Evolutionary conservation across 2,797 vertebrate species (phyloP).

Genomic region (Molossus alvarezi): DNA sequence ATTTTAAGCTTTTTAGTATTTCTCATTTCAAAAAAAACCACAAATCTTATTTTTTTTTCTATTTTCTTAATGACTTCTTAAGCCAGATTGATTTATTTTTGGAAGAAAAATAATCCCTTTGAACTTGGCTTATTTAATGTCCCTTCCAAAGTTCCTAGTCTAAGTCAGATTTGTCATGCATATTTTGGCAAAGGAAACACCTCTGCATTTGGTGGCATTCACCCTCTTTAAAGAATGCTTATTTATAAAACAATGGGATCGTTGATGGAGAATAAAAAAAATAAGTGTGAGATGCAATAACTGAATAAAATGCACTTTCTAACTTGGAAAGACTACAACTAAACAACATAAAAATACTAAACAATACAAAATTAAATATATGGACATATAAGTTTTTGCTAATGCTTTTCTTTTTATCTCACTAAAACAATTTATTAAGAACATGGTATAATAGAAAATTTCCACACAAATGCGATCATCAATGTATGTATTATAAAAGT

Average conservation of each 20-base stretch:
- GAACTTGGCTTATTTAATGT: slow-evolving; percentile 10
- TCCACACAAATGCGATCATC: background rate
- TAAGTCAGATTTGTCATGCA: background rate
- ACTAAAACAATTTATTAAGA: background rate
- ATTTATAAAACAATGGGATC: background rate
- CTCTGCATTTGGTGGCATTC: background rate
- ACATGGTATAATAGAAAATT: background rate
- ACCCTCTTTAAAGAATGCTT: background rate
- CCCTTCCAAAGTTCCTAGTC: background rate
- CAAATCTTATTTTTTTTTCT: background rate
- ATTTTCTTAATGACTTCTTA: slow-evolving; percentile 29
- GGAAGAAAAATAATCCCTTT: slow-evolving; percentile 61
- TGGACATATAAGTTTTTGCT: background rate
- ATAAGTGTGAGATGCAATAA: background rate
- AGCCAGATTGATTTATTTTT: slow-evolving; percentile 36
- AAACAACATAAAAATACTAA: background rate
- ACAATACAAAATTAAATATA: background rate
- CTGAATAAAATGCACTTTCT: background rate
- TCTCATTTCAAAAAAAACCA: slow-evolving; percentile 63
- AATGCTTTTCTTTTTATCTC: background rate
- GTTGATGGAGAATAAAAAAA: background rate
- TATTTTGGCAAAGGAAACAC: background rate
- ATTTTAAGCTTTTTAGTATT: background rate
- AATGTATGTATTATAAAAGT: slow-evolving; percentile 17
- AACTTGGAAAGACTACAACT: background rate